A percentile compares a stretch with the other conserved stretches of the same genome.
Conservation (phyloP, 1,140 invertebrate species). For the Coenobita brevimanus region DNA sequence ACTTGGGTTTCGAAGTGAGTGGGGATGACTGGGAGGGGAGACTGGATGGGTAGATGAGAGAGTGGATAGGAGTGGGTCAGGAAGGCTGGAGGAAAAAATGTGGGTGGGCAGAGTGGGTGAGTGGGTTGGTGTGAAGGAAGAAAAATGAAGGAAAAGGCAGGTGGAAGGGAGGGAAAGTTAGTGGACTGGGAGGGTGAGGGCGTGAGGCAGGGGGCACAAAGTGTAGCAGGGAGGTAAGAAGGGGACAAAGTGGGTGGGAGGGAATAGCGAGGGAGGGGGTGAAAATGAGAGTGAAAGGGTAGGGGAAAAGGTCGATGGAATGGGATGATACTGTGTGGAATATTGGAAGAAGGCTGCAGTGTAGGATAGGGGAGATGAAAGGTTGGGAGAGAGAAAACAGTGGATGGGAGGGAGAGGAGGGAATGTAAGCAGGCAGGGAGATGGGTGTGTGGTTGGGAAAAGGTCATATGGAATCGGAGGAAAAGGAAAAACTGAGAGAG, state of each 20-base stretch:
- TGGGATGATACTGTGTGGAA: background rate
- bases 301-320: background rate
- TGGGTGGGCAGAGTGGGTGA: too few relatives aligned
- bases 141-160: background rate
- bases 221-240: background rate
- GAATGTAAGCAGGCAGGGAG: too few relatives aligned
- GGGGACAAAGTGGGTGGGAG: background rate
- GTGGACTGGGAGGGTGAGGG: background rate
- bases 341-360: background rate
- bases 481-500: background rate
- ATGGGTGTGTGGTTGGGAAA: too few relatives aligned
- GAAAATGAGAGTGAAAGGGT: background rate
- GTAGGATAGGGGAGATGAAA: too few relatives aligned
- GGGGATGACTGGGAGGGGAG: background rate
- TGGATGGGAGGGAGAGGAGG: too few relatives aligned
- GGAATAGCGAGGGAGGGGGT: background rate
- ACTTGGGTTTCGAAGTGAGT: too few relatives aligned
- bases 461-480: background rate
- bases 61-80: too few relatives aligned
- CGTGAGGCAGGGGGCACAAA: background rate
- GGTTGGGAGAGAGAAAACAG: too few relatives aligned
- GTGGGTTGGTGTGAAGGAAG: too few relatives aligned
- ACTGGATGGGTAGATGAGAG: background rate
- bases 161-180: background rate
- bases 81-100: background rate